phyloP scores from a whole-genome alignment of 2,113 vertebrate species.

The Tenrec ecaudatus region DNA sequence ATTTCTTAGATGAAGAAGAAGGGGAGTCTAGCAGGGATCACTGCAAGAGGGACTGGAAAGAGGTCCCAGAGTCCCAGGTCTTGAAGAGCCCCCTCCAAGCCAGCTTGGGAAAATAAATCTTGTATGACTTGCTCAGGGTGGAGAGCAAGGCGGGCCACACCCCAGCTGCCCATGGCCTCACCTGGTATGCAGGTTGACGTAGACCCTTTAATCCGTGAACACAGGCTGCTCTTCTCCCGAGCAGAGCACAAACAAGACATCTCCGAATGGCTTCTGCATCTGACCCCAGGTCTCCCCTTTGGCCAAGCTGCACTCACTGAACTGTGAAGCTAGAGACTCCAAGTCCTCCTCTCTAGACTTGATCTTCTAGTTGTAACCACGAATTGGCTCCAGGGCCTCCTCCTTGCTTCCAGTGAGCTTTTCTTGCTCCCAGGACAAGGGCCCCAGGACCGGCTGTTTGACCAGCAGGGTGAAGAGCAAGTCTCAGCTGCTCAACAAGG shows the following conservation, averaged over 20 bases:
- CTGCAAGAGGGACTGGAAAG: not conserved
- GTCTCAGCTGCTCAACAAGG: no score
- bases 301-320: constrained; percentile 98
- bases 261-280: constrained; percentile 99
- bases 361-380: constrained; percentile 96
- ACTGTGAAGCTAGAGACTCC: constrained; percentile 93
- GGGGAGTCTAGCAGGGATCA: not conserved
- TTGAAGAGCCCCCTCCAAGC: constrained; percentile 7
- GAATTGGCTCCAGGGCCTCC: no score
- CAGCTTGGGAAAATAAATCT: constrained; percentile 77
- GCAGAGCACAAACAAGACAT: constrained; percentile 94
- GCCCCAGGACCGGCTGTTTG: no score
- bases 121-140: constrained; percentile 32
- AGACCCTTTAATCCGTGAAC: constrained; percentile 97
- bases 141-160: not conserved
- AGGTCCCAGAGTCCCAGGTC: not conserved
- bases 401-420: no score
- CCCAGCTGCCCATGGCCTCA: constrained; percentile 81
- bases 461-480: no score
- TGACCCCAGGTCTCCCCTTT: constrained; percentile 97
- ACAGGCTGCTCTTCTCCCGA: constrained; percentile 98
- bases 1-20: constrained; percentile 31
- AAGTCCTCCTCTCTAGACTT: constrained; percentile 96
- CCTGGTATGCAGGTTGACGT: constrained; percentile 96
- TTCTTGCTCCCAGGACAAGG: no score